Evolutionary conservation across 2,113 vertebrate genomes (phyloP).

Genomic region (Amblyopsis rosae): DNA sequence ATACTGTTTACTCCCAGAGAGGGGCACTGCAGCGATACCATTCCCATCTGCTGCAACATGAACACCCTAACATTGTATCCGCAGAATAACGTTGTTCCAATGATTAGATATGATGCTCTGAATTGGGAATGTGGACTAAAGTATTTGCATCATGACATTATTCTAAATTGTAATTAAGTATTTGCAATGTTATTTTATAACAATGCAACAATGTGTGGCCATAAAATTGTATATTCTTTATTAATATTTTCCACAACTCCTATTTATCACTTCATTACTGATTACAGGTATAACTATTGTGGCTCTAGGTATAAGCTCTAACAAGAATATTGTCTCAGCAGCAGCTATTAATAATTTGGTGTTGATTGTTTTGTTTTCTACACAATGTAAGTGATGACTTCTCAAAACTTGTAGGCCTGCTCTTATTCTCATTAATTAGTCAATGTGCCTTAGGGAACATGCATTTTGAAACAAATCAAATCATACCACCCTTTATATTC

Average conservation of each 20-base stretch:
- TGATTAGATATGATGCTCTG: too few relatives aligned
- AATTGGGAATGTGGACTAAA: too few relatives aligned
- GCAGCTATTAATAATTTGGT: too few relatives aligned
- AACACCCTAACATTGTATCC: conserved; percentile 2
- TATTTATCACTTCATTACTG: too few relatives aligned
- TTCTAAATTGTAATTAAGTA: too few relatives aligned
- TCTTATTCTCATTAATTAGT: conserved; percentile 16
- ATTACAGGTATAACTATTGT: too few relatives aligned
- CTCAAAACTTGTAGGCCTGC: too few relatives aligned
- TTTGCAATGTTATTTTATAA: too few relatives aligned
- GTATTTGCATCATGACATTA: too few relatives aligned
- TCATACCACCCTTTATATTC: not conserved
- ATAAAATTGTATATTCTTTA: not conserved
- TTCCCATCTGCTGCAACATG: conserved; percentile 13
- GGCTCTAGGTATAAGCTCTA: too few relatives aligned
- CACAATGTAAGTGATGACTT: too few relatives aligned
- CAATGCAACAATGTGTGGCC: too few relatives aligned
- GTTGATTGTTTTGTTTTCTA: not conserved
- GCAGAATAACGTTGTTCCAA: not conserved
- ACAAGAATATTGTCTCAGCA: not conserved
- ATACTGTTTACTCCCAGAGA: conserved; percentile 66
- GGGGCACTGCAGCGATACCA: conserved; percentile 65
- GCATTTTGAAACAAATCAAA: conserved; percentile 28
- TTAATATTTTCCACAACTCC: not conserved
- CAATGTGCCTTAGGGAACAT: not conserved